Base-by-base conservation (phyloP, 2,113 vertebrate genomes). In the Myanophis thanlyinensis region DNA sequence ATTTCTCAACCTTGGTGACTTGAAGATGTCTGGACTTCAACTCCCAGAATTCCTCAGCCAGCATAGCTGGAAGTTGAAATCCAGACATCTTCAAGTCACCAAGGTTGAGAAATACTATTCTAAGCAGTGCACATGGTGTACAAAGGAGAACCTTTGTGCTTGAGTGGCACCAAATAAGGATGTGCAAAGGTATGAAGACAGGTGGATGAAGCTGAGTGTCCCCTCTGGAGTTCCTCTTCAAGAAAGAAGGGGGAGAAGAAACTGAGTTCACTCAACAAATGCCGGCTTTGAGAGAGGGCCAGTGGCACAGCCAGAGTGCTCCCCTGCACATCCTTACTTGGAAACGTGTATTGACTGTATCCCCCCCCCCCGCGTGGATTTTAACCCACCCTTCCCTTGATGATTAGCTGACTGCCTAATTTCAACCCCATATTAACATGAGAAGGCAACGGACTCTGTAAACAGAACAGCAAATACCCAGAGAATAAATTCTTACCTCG, bases 401-500 rank as follows among this genome's bases (percentile, higher is more conserved):
- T 40, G 86, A 73, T 20, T 27, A 44, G 4, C 18, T 22, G n/a
- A 53, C 40, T 27, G 22, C 44, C 54, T 0, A 27, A 90, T 94
- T 91, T 10, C 40, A 59, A 85, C 88, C 93, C 80, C 85, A 93
- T 25, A 8, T 51, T 59, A 59, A 94, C 54, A 5, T 52, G 52
- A 90, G 92, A 92, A 93, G 89, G 73, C 90, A 92, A 5, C 95
- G 94, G 59, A 52, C 93, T 93, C 88, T 52, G 86, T 93, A 90
- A 95, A 73, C 92, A 95, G 91, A 95, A 67, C 94, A 54, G 91
- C 90, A 91, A 95, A 96, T 85, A 88, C 95, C 93, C 95, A 1
- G 89, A 95, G 96, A 94, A 80, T 10, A 27, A 94, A 96, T 94
- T 94, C 96, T 94, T 90, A 84, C 94, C 95, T 95, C 95, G 47